Conservation (phyloP, 2,888 invertebrate species). For the Sthenelais limicola region DNA sequence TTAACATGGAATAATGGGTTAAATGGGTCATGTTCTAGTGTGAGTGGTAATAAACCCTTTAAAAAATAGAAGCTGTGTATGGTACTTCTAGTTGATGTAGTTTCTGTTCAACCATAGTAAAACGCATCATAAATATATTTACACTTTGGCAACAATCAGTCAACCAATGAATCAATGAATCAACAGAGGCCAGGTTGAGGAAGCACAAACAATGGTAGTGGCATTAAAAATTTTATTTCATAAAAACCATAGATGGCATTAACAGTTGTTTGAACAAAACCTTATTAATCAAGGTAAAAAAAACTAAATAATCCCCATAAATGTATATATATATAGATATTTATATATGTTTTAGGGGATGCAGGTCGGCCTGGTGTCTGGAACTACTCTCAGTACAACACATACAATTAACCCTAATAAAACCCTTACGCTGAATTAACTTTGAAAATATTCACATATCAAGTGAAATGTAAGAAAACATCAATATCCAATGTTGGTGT, state of each 20-base stretch:
- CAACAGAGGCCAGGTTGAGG: constrained; percentile 11
- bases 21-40: too few species aligned
- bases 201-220: constrained; percentile 14
- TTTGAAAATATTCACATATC: constrained; percentile 35
- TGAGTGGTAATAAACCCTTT: too few species aligned
- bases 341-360: neutral
- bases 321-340: neutral
- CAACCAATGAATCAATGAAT: neutral
- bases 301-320: constrained; percentile 25
- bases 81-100: too few species aligned
- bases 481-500: constrained; percentile 37
- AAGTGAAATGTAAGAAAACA: constrained; percentile 39
- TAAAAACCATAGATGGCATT: constrained; percentile 46
- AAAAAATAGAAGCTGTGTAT: too few species aligned
- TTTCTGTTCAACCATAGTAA: too few species aligned
- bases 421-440: constrained; percentile 29
- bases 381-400: constrained; percentile 37
- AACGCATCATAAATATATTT: too few species aligned
- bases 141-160: constrained; percentile 4
- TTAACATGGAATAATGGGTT: too few species aligned
- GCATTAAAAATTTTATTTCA: constrained; percentile 45
- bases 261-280: constrained; percentile 44
- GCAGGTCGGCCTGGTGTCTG: constrained; percentile 34
- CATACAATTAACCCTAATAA: constrained; percentile 28
- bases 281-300: constrained; percentile 45